Evolutionary conservation across 2,888 invertebrate species (phyloP), one percentile per base, ranked within the genome.

Genomic region (Dromius quadrimaculatus): DNA sequence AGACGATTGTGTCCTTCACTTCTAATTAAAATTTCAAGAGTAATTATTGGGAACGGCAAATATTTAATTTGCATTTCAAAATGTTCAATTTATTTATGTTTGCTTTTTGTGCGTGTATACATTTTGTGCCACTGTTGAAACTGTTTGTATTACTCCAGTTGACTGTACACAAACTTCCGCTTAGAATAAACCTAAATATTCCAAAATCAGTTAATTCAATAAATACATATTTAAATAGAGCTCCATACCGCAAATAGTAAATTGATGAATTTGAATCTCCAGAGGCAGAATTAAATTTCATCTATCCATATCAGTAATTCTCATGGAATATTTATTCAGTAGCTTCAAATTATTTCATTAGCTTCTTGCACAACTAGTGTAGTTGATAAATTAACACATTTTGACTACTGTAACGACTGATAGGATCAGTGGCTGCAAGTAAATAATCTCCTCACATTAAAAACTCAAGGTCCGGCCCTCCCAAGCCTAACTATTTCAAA

Each of bases 51-150:
- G 66, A 57, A 43, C 43, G 22, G 19, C 59, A 68, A 68, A 68
- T 68, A 59, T 68, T 68, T 68, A 45, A 59, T 45, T 41, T 68
- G 68, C 68, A 59, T 68, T 68, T 59, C 59, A 68, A 68, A 68
- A 68, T 34, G 68, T 68, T 68, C 68, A 68, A 68, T 68, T 68
- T 68, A 68, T 68, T 68, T 68, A 68, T 68, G 45, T 68, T 68
- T 68, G 68, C 59, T 23, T 68, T 57, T 41, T 68, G 66, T 45
- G 32, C 45, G 43, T 32, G 45, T 59, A 19, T 59, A 68, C 43
- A 57, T 32, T 17, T 8, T 47, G 47, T 47, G 47, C 23, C 19
- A 11, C 11, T 20, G 23, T 36, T 59, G 34, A 59, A n/a, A n/a
- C n/a, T 41, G 41, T 5, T n/a, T 11, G 41, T 62, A 62, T 59